Evolutionary conservation across 2,797 vertebrate species (phyloP).

Genomic region (Hybognathus amarus): DNA sequence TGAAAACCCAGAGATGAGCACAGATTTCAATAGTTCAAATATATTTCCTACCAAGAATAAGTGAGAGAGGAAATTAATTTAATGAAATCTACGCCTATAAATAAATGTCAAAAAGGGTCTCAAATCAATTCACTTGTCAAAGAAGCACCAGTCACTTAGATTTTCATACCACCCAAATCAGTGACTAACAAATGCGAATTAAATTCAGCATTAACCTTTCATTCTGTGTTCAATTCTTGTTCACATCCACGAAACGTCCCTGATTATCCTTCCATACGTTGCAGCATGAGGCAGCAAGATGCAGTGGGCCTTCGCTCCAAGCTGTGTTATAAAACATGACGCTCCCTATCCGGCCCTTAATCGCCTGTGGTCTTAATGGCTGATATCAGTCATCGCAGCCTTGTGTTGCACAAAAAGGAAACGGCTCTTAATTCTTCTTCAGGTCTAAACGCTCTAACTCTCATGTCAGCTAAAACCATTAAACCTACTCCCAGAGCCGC

Average conservation of each 20-base stretch:
- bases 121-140: conserved; percentile 14
- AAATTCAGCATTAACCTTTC: not conserved
- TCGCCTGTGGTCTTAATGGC: conserved; percentile 74
- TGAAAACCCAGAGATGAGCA: conserved; percentile 61
- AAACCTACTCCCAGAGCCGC: conserved; percentile 64
- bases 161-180: conserved; percentile 31
- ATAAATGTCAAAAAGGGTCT: conserved; percentile 23
- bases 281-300: conserved; percentile 40
- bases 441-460: conserved; percentile 68
- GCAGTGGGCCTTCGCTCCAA: conserved; percentile 41
- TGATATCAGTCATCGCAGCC: conserved; percentile 76
- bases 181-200: not conserved
- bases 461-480: conserved; percentile 81
- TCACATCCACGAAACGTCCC: conserved; percentile 26
- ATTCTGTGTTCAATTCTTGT: conserved; percentile 9
- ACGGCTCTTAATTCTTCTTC: conserved; percentile 75
- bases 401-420: conserved; percentile 74
- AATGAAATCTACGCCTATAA: conserved; percentile 41
- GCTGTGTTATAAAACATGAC: conserved; percentile 56
- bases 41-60: conserved; percentile 30
- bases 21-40: conserved; percentile 13
- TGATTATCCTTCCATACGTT: conserved; percentile 46
- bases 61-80: conserved; percentile 36
- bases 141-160: not conserved
- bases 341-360: conserved; percentile 54